Conservation (phyloP, 2,797 vertebrate species). For the Pangasius sanitwongsei region DNA sequence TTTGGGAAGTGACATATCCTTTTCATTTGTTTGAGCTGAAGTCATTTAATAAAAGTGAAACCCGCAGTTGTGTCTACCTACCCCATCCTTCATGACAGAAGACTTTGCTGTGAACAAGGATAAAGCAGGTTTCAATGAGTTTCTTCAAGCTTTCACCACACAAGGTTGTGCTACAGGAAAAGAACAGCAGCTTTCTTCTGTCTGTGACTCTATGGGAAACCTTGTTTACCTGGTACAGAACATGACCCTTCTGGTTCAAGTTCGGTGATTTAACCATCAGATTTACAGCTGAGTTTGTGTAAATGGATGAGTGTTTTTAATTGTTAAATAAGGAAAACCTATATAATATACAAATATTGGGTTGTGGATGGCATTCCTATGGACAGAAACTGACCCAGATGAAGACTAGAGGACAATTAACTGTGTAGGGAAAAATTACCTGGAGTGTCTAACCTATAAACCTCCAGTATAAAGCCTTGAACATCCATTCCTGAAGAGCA, state of each 20-base stretch:
- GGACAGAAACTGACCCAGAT: background rate
- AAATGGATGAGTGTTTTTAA: background rate
- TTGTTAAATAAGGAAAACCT: background rate
- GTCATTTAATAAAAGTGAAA: background rate
- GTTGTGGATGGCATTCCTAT: background rate
- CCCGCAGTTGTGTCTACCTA: background rate
- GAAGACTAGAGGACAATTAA: background rate
- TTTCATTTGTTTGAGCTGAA: background rate
- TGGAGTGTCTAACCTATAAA: background rate
- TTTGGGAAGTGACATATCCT: background rate
- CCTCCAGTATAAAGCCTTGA: background rate
- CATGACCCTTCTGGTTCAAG: background rate
- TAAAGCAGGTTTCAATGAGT: background rate
- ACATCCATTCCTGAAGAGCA: background rate
- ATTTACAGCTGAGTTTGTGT: background rate
- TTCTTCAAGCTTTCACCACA: background rate
- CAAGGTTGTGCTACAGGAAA: background rate
- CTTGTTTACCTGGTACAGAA: background rate
- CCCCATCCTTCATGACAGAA: background rate
- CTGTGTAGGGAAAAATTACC: background rate
- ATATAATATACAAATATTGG: too few species aligned
- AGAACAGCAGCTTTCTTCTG: background rate
- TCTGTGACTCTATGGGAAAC: background rate
- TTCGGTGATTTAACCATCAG: background rate
- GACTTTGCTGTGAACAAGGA: background rate